phyloP scores from a whole-genome alignment of 2,888 invertebrate genomes.

The Baccha elongata region DNA sequence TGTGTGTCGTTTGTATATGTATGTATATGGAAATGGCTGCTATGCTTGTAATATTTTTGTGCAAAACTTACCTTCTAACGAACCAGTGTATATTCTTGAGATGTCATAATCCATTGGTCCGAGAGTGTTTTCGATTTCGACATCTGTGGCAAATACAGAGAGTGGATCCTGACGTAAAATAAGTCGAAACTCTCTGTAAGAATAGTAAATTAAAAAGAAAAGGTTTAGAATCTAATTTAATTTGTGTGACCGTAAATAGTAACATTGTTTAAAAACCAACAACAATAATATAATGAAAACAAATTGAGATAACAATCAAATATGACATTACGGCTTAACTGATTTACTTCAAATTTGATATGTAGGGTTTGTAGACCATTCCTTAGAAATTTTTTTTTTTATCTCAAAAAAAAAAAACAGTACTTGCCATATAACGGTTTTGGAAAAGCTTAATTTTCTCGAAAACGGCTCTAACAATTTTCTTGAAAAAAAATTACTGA shows the following conservation, averaged over 20 bases:
- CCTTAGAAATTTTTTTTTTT: too few species aligned
- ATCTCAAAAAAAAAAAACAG: too few species aligned
- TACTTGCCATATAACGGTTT: too few species aligned
- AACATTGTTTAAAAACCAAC: conserved; percentile 32
- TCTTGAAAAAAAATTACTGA: too few species aligned
- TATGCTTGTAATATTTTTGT: conserved; percentile 1
- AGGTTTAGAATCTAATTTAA: conserved; percentile 34
- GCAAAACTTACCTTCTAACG: conserved; percentile 87
- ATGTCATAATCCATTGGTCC: conserved; percentile 89
- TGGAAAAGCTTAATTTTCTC: too few species aligned
- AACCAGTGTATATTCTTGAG: conserved; percentile 89
- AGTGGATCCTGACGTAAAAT: conserved; percentile 88
- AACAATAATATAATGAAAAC: too few species aligned
- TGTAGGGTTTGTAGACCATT: too few species aligned
- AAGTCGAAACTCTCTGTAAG: conserved; percentile 89
- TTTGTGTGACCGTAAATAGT: conserved; percentile 50
- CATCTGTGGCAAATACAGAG: conserved; percentile 89
- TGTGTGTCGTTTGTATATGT: conserved; percentile 3
- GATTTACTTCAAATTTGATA: too few species aligned
- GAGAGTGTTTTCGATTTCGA: conserved; percentile 88
- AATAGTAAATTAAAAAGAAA: conserved; percentile 29
- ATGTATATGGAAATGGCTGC: neutral
- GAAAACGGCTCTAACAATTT: too few species aligned
- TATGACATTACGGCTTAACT: too few species aligned
- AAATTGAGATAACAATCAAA: too few species aligned